Conservation (phyloP, 92 coral and sea anemone genomes). For the Palythoa grandis region DNA sequence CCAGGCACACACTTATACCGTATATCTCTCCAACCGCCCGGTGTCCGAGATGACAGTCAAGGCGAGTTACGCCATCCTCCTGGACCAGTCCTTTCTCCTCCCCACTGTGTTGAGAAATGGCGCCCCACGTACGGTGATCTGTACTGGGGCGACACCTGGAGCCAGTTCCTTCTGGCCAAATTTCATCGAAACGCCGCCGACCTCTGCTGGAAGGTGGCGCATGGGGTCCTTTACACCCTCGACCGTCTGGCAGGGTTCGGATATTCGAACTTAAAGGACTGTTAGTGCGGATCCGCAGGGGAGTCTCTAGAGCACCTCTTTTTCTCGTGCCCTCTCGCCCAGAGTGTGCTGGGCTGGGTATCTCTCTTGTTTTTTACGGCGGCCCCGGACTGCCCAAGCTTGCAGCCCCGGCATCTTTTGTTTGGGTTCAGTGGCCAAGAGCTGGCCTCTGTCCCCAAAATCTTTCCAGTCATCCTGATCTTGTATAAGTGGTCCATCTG, state of each 20-base stretch:
- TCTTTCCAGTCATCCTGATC: no score
- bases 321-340: no score
- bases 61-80: background rate
- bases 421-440: no score
- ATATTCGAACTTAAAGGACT: background rate
- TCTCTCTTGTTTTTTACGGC: no score
- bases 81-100: background rate
- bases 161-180: background rate
- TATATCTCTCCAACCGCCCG: no score
- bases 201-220: constrained; percentile 53
- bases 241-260: constrained; percentile 6
- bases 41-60: no score
- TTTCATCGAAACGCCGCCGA: constrained; percentile 12
- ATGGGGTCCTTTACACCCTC: constrained; percentile 50
- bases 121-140: background rate
- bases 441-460: no score
- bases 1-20: no score
- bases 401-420: no score
- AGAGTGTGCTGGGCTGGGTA: no score
- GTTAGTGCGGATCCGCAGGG: constrained; percentile 1
- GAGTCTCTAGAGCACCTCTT: background rate
- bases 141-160: constrained; percentile 40
- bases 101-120: constrained; percentile 28
- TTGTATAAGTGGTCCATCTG: no score
- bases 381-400: no score